Evolutionary conservation across 2,797 vertebrate species (phyloP).

Genomic region (Perodicticus potto): DNA sequence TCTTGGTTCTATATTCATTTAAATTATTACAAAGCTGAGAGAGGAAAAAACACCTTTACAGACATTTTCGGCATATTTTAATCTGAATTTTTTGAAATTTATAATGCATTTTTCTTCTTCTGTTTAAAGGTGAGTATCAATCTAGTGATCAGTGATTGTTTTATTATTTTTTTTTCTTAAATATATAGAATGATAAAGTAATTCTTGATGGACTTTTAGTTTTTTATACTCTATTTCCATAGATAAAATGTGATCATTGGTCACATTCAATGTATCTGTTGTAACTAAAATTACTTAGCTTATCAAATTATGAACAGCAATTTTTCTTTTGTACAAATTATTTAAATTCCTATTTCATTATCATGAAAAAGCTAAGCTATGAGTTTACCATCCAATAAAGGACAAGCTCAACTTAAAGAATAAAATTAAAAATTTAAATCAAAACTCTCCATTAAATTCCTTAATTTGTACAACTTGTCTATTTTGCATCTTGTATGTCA

Average conservation of each 20-base stretch:
- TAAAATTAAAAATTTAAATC: constrained; percentile 6
- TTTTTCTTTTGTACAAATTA: constrained; percentile 31
- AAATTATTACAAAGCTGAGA: background rate
- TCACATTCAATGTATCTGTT: constrained; percentile 4
- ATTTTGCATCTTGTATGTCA: background rate
- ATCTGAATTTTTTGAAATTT: constrained; percentile 11
- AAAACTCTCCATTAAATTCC: background rate
- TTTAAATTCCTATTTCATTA: constrained; percentile 40
- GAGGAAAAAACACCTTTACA: background rate
- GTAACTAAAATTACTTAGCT: constrained; percentile 37
- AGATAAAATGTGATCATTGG: constrained; percentile 5
- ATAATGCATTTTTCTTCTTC: background rate
- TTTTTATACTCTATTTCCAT: constrained; percentile 13
- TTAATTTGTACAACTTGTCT: constrained; percentile 10
- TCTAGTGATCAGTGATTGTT: background rate
- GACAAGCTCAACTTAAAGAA: background rate
- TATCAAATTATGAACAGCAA: background rate
- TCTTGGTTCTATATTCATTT: background rate
- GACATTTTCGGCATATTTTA: background rate
- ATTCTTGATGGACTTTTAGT: constrained; percentile 6
- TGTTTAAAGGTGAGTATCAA: background rate
- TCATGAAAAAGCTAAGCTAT: constrained; percentile 33
- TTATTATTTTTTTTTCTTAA: background rate
- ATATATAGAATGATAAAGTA: background rate
- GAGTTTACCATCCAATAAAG: background rate